phyloP scores from a whole-genome alignment of 2,113 vertebrate genomes.

The Boulengeromyrus knoepffleri region DNA sequence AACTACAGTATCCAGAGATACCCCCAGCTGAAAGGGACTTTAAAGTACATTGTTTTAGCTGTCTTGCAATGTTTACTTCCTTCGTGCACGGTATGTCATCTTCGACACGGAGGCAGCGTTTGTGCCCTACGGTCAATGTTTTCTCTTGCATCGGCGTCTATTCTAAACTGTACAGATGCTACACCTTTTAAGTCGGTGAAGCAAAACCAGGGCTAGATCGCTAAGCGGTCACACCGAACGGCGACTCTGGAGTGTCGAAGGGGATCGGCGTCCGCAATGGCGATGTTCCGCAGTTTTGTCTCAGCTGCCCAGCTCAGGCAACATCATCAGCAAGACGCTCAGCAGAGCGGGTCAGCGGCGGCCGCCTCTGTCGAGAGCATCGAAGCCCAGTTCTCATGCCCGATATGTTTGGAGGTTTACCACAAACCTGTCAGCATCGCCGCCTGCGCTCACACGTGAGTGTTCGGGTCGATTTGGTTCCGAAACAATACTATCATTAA shows the following conservation, averaged over 20 bases:
- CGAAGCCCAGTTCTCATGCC: constrained; percentile 85
- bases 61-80: constrained; percentile 53
- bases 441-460: constrained; percentile 87
- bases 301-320: constrained; percentile 72
- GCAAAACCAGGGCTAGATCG: not conserved
- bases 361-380: constrained; percentile 57
- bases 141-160: not conserved
- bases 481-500: not conserved
- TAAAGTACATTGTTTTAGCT: constrained; percentile 25
- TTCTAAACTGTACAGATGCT: not conserved
- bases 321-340: constrained; percentile 38
- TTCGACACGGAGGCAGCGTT: not conserved
- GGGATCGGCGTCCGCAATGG: constrained; percentile 59
- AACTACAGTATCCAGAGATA: constrained; percentile 34
- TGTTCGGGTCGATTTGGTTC: not conserved
- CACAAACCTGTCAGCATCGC: constrained; percentile 83
- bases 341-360: constrained; percentile 35
- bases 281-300: constrained; percentile 86
- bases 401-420: constrained; percentile 89
- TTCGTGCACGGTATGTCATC: constrained; percentile 37
- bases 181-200: not conserved
- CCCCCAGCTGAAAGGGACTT: not conserved
- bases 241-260: not conserved
- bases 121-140: constrained; percentile 21
- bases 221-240: not conserved